phyloP scores from a whole-genome alignment of 2,797 vertebrate genomes.

The Anguilla obscura region DNA sequence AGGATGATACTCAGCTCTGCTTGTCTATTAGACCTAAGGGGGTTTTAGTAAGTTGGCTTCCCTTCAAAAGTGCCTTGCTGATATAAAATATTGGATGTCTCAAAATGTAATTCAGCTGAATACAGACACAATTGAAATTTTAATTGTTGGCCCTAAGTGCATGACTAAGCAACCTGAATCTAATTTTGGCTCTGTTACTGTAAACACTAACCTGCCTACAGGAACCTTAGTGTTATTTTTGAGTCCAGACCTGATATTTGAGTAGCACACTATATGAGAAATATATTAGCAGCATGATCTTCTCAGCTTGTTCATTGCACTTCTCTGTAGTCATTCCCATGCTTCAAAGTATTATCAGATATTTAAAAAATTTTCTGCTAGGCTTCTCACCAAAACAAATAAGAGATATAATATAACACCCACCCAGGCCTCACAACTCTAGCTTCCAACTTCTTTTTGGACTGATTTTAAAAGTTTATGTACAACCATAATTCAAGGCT shows the following conservation, averaged over 20 bases:
- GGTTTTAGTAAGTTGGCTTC: neutral
- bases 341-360: neutral
- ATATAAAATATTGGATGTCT: neutral
- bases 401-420: neutral
- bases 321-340: neutral
- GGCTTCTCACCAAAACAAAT: neutral
- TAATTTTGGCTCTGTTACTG: neutral
- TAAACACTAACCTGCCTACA: neutral
- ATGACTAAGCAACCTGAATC: neutral
- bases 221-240: neutral
- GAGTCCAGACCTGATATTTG: neutral
- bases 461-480: too few relatives aligned
- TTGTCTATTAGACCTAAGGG: too few relatives aligned
- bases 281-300: neutral
- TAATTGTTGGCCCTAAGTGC: neutral
- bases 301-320: neutral
- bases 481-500: too few relatives aligned
- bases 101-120: neutral
- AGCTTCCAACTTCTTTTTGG: too few relatives aligned
- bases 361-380: neutral
- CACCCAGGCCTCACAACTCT: neutral
- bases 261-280: neutral
- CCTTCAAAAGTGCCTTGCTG: neutral
- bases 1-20: too few relatives aligned
- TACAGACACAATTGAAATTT: neutral